These are phyloP conservation scores for Lasiurus cinereus DNA, from an alignment of 2,113 vertebrate species.

Conservation along the genomic window DNA sequence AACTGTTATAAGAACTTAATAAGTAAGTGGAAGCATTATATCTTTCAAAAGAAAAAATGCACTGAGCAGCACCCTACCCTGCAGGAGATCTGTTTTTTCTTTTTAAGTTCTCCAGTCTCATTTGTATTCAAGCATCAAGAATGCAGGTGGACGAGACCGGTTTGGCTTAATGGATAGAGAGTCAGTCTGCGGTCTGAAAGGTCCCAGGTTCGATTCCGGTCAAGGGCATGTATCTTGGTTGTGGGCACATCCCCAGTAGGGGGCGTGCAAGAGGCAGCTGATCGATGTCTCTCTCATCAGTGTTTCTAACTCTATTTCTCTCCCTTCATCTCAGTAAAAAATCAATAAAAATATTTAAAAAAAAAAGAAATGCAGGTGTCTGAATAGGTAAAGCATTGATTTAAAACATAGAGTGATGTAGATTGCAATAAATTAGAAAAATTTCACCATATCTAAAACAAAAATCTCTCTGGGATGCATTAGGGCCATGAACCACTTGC, in stretches of 20 bases:
- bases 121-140: neutral
- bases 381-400: neutral
- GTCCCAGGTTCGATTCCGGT: too few species aligned
- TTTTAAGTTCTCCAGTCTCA: neutral
- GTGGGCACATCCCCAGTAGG: too few species aligned
- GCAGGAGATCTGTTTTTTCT: neutral
- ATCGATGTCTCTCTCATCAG: too few species aligned
- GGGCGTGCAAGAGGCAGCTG: too few species aligned
- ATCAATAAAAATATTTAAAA: too few species aligned
- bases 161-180: too few species aligned
- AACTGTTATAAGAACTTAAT: neutral
- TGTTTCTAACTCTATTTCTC: too few species aligned
- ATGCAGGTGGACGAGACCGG: neutral
- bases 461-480: neutral
- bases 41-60: constrained; percentile 7
- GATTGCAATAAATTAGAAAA: neutral
- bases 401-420: neutral
- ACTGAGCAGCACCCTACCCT: neutral
- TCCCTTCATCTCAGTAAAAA: too few species aligned
- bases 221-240: too few species aligned
- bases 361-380: neutral
- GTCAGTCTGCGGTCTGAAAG: too few species aligned
- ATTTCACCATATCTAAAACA: neutral
- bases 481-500: neutral
- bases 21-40: neutral